phyloP scores from a whole-genome alignment of 2,113 vertebrate genomes.

The Cinclus mexicanus region DNA sequence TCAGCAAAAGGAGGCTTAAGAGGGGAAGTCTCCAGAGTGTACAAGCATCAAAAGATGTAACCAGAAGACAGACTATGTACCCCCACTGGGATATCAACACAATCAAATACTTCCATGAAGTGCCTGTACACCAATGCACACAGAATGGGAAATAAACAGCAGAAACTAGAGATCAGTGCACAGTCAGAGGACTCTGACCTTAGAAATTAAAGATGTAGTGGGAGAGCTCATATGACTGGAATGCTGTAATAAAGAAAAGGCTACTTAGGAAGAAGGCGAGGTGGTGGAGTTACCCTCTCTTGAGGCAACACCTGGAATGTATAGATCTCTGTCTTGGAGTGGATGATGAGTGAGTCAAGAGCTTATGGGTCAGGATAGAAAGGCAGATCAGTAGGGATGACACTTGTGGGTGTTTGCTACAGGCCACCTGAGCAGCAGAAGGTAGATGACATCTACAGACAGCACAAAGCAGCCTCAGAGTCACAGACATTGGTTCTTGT shows the following conservation, averaged over 20 bases:
- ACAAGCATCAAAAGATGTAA: neutral
- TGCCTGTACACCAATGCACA: neutral
- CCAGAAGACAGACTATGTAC: neutral
- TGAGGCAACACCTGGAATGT: neutral
- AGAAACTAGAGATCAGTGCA: neutral
- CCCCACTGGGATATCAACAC: fast-evolving
- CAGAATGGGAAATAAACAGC: neutral
- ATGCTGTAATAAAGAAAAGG: neutral
- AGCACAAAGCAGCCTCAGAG: neutral
- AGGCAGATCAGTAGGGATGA: neutral
- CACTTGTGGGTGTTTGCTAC: neutral
- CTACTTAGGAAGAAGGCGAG: fast-evolving
- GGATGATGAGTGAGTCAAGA: neutral
- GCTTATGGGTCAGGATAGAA: neutral
- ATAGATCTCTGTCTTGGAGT: neutral
- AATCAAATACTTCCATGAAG: neutral
- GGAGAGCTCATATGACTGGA: neutral
- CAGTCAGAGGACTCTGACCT: neutral
- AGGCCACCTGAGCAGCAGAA: neutral
- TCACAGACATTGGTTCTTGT: neutral
- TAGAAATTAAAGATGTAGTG: neutral
- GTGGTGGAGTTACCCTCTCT: neutral
- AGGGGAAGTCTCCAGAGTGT: neutral
- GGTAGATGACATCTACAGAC: neutral
- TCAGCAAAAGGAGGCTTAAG: neutral